Evolutionary conservation across 2,797 vertebrate species (phyloP).

Genomic region (Pipistrellus pygmaeus): DNA sequence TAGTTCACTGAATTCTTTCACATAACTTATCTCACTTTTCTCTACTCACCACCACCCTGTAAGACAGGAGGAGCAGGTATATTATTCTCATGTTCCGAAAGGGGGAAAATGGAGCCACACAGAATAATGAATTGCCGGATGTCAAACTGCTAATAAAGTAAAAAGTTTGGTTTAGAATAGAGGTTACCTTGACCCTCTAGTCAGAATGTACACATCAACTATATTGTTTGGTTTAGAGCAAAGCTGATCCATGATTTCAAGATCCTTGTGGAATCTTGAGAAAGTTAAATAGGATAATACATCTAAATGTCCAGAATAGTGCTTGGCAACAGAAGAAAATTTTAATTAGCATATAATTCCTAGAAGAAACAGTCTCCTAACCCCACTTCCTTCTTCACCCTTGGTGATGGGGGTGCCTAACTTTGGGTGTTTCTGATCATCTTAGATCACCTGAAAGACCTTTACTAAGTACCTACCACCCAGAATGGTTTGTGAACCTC

Average conservation of each 20-base stretch:
- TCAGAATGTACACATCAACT: neutral
- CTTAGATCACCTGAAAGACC: neutral
- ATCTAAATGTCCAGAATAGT: neutral
- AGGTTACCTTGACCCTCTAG: neutral
- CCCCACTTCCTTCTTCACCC: neutral
- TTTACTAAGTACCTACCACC: neutral
- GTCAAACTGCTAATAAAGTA: slow-evolving; percentile 7
- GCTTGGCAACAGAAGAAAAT: neutral
- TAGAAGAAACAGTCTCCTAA: neutral
- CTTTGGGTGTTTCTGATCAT: neutral
- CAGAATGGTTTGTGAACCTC: neutral
- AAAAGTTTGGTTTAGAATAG: neutral
- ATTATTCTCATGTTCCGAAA: neutral
- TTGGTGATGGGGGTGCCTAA: neutral
- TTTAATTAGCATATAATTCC: neutral
- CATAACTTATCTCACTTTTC: neutral
- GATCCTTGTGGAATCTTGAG: neutral
- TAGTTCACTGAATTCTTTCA: neutral
- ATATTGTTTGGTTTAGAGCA: neutral
- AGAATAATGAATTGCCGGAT: neutral
- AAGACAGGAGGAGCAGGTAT: neutral
- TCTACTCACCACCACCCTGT: neutral
- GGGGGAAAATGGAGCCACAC: neutral
- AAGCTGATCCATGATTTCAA: neutral
- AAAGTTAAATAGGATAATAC: neutral